Evolutionary conservation across 1,140 invertebrate species (phyloP), one percentile per base, ranked within the genome.

Genomic region (Wasmannia auropunctata): DNA sequence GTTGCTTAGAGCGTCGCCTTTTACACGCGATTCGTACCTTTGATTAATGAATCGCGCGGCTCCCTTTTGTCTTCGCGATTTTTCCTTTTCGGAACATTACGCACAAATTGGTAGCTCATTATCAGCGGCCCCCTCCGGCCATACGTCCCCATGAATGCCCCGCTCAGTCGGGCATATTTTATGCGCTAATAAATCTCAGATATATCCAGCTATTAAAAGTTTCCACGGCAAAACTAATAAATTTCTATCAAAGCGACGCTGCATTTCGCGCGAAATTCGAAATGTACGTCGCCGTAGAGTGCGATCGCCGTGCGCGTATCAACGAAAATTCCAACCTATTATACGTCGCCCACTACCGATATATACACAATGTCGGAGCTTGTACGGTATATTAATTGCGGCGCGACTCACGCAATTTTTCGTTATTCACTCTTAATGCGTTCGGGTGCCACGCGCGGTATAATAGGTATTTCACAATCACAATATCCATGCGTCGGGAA

Each of bases 31-130:
- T 81, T 56, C 19, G 37, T 46, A 56, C 11, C 25, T 72, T 72
- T 74, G 79, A 83, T 74, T 74, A 83, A 83, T 83, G 49, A 83
- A 34, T 83, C 37, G 49, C 25, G n/a, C n/a, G 8, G 10, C 22
- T 81, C 19, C 8, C 65, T 40, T 54, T 56, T 67, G 67, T 16
- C 22, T 19, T 62, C n/a, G 43, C 28, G 56, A 34, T 0, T 56
- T 14, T 43, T 6, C 25, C 28, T 40, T 43, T 54, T 70, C 25
- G 4, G 10, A 16, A 34, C 28, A 43, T 81, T 37, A 46, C 67
- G 67, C 19, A 60, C 51, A 83, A 81, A 74, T 58, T 83, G 28
- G n/a, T 72, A 43, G 25, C 49, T 72, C 37, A 81, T 81, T 81
- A 81, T 81, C 28, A 56, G 16, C 22, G 51, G 3, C 19, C n/a